Percentiles rank a stretch among this genome's conserved stretches.
These are phyloP conservation scores for Nestor notabilis DNA, from an alignment of 2,113 vertebrate species.

Conservation along the genomic window DNA sequence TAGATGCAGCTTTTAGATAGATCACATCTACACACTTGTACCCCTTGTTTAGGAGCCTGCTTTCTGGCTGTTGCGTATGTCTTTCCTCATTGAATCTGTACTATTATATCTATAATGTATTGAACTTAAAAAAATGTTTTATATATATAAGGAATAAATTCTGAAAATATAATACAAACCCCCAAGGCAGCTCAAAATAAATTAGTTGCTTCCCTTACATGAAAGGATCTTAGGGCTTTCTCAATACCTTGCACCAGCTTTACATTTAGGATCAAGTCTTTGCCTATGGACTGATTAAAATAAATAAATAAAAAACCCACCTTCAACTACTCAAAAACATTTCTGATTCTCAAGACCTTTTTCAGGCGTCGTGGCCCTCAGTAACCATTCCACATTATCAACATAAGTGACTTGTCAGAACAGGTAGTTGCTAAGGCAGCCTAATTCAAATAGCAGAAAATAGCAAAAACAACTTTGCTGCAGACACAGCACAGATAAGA, in stretches of 20 bases:
- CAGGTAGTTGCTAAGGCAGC: not conserved
- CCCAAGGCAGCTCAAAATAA: not conserved
- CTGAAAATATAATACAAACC: not conserved
- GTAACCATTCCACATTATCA: not conserved
- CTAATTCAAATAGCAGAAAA: not conserved
- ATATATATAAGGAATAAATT: not conserved
- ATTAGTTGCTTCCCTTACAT: not conserved
- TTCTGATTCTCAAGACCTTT: not conserved
- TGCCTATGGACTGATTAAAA: not conserved
- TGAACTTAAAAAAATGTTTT: not conserved
- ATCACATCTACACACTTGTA: not conserved
- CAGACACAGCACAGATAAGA: not conserved
- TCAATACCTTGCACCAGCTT: not conserved
- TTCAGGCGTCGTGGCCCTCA: not conserved
- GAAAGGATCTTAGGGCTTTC: not conserved
- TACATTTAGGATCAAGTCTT: not conserved
- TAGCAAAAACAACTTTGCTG: not conserved
- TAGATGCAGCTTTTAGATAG: not conserved
- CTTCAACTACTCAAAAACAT: not conserved
- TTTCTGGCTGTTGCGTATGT: not conserved
- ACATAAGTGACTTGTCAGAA: not conserved
- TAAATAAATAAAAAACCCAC: not conserved
- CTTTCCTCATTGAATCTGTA: not conserved
- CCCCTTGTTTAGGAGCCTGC: not conserved
- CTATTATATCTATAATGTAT: not conserved